Evolutionary conservation across 2,113 vertebrate species (phyloP).

Genomic region (Podarcis raffonei): DNA sequence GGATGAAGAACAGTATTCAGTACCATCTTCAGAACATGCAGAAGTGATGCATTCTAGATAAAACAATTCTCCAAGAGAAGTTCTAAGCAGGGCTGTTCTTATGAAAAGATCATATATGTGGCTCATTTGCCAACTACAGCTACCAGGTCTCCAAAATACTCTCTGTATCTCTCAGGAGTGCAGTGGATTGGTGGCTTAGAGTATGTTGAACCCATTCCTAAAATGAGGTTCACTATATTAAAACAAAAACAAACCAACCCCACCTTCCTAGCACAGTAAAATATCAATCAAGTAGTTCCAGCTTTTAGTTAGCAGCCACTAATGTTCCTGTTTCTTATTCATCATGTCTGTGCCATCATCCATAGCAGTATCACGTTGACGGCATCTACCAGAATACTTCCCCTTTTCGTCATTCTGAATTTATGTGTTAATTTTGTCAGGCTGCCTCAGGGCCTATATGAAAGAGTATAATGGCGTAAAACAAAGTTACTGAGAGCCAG

Average conservation of each 20-base stretch:
- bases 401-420: neutral
- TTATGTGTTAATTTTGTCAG: neutral
- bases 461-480: neutral
- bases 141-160: neutral
- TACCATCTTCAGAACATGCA: neutral
- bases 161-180: neutral
- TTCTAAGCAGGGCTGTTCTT: neutral
- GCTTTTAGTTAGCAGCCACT: neutral
- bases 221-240: neutral
- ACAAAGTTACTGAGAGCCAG: neutral
- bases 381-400: neutral
- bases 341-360: neutral
- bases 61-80: neutral
- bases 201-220: neutral
- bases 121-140: neutral
- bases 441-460: neutral
- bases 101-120: neutral
- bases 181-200: neutral
- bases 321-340: neutral
- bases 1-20: too few species aligned
- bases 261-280: neutral
- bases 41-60: neutral
- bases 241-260: neutral
- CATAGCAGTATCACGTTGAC: neutral
- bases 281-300: neutral